Base-by-base conservation (phyloP, 1,140 invertebrate genomes). In the Zophobas morio region DNA sequence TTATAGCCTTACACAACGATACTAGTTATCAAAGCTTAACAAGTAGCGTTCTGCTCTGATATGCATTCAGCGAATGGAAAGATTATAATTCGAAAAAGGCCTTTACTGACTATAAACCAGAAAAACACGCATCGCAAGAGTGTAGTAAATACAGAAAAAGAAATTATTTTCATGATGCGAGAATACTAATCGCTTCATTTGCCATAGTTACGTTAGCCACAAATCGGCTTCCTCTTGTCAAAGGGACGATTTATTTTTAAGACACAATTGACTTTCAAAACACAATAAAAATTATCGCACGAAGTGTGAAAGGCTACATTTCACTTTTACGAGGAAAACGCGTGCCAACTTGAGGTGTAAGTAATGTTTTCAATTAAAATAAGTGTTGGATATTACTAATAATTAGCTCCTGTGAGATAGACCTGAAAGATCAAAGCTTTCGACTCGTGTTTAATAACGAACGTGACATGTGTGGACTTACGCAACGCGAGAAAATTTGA, bases 321-420 rank as follows among this genome's bases (percentile, higher is more conserved):
- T 66, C 60, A 32, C 60, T 66, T 66, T 66, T 66, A 66, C 60
- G 60, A 66, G 37, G 60, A 66, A 66, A 66, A 66, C 60, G 60
- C 60, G 60, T 66, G 60, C 60, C 4, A 33, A 33, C 37, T 39
- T 35, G 35, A 60, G 34, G 56, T 60, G n/a, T 60, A 60, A 60
- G 56, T 60, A 60, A 39, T 37, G 36, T 36, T 60, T 60, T 60
- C 56, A 60, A 60, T 60, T 60, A 60, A 6, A 60, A 60, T 60
- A 35, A 8, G 56, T 8, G 35, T 39, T 35, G 35, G 35, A 60
- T 34, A 54, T 54, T 51, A 51, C 49, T 32, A 8, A 51, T 51
- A 51, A 51, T 51, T 51, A 2, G 49, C 49, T 51, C 20, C 20
- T 20, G 20, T 20, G 20, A 20, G 20, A 20, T 20, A 20, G 20